Conservation (phyloP, 2,797 vertebrate genomes). For the Holocentrus rufus region DNA sequence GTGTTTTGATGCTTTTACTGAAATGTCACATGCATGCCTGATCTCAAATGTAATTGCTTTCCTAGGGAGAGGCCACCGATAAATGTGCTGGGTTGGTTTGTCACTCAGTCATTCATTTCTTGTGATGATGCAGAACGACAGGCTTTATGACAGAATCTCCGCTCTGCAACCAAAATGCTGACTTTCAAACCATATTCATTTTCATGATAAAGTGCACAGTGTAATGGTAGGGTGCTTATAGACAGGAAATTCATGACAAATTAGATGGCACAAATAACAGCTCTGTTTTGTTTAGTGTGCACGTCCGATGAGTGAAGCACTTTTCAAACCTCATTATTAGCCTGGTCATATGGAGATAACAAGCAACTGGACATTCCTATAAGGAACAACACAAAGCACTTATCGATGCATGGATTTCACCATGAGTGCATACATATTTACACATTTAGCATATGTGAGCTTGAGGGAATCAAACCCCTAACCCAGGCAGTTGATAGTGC, state of each 20-base stretch:
- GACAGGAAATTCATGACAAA: constrained; percentile 38
- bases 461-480: too few relatives aligned
- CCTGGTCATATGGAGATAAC: background rate
- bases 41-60: constrained; percentile 76
- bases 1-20: constrained; percentile 80
- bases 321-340: constrained; percentile 1
- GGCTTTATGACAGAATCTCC: constrained; percentile 56
- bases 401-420: background rate
- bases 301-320: constrained; percentile 14
- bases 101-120: constrained; percentile 62
- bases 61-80: constrained; percentile 67
- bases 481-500: too few relatives aligned
- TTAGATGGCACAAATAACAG: constrained; percentile 34
- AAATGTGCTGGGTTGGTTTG: constrained; percentile 68
- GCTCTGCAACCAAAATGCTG: constrained; percentile 52
- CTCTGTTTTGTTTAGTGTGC: constrained; percentile 32
- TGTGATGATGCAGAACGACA: constrained; percentile 65
- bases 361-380: background rate
- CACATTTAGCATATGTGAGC: too few relatives aligned
- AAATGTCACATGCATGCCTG: constrained; percentile 82
- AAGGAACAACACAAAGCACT: background rate
- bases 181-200: constrained; percentile 57
- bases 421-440: too few relatives aligned
- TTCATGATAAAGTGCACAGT: constrained; percentile 53
- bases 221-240: constrained; percentile 50